A percentile compares a stretch with the other conserved stretches of the same genome.
These are phyloP conservation scores for Dysidea cf. avara DNA, from an alignment of 37 sponge, comb jelly and placozoan species.

Conservation along the genomic window DNA sequence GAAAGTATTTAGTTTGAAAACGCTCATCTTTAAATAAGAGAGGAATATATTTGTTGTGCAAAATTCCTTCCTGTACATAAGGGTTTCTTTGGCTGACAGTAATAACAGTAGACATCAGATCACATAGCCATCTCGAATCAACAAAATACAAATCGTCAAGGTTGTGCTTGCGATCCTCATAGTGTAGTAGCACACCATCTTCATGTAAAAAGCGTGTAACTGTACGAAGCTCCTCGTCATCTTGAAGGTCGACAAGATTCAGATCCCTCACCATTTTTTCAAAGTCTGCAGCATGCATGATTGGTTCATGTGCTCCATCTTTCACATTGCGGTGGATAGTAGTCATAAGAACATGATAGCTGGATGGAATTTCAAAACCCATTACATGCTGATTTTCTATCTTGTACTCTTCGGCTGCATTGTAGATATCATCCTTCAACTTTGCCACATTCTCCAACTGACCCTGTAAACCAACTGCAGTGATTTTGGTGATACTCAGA, in stretches of 20 bases:
- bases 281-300: no score
- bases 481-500: not conserved
- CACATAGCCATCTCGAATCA: conserved; percentile 75
- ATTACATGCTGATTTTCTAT: conserved; percentile 28
- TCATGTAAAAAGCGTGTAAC: conserved; percentile 66
- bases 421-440: conserved; percentile 45
- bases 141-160: conserved; percentile 66
- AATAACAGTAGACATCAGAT: conserved; percentile 80
- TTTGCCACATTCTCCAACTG: conserved; percentile 21
- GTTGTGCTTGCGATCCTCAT: conserved; percentile 62
- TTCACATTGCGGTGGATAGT: conserved; percentile 9
- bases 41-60: conserved; percentile 30
- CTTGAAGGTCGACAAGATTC: conserved; percentile 41
- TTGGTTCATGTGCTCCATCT: not conserved
- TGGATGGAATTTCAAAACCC: conserved; percentile 55
- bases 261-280: conserved; percentile 40
- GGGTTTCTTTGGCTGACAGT: conserved; percentile 75
- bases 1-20: conserved; percentile 59
- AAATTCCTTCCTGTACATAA: conserved; percentile 57
- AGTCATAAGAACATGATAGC: conserved; percentile 32
- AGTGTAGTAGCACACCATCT: conserved; percentile 69
- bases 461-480: not conserved
- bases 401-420: conserved; percentile 25
- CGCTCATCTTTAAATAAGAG: conserved; percentile 37
- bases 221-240: conserved; percentile 57